Conservation (phyloP, 1,140 invertebrate species). For the Drosophila tristis region DNA sequence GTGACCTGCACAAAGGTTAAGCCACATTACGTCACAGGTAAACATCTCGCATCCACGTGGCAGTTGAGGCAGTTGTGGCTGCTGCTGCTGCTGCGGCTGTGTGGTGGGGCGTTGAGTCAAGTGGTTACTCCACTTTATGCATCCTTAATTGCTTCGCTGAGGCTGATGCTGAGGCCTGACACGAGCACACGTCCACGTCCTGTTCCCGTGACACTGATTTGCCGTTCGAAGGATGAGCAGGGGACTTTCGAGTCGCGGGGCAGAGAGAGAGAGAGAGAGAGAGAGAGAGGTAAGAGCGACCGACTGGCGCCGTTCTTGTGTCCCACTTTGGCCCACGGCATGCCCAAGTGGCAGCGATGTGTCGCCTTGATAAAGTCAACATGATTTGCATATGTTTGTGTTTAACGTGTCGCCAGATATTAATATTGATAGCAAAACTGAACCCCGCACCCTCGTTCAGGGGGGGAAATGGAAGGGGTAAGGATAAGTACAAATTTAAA, state of each 20-base stretch:
- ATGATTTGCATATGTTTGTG: conserved; percentile 52
- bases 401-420: conserved; percentile 17
- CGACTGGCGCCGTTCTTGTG: conserved; percentile 26
- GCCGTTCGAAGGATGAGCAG: conserved; percentile 1
- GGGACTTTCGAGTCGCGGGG: too few relatives aligned
- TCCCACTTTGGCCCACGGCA: conserved; percentile 39
- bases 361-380: conserved; percentile 59
- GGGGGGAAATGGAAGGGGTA: background rate
- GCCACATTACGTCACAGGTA: conserved; percentile 33
- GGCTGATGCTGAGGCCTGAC: conserved; percentile 1
- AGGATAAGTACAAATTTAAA: background rate
- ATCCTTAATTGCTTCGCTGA: conserved; percentile 74
- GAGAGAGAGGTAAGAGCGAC: conserved; percentile 24
- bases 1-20: conserved; percentile 46
- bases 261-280: background rate
- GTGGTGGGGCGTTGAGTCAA: conserved; percentile 37
- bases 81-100: too few relatives aligned
- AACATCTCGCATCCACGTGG: conserved; percentile 19
- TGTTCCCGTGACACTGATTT: conserved; percentile 82
- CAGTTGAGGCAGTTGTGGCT: conserved; percentile 29
- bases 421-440: conserved; percentile 13
- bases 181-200: conserved; percentile 40
- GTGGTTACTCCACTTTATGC: conserved; percentile 79
- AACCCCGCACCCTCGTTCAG: background rate
- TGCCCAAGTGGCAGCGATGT: conserved; percentile 63